Percentiles rank a stretch among this genome's conserved stretches.
Evolutionary conservation across 1,140 invertebrate species (phyloP).

Genomic region (Heliothis subflexa): DNA sequence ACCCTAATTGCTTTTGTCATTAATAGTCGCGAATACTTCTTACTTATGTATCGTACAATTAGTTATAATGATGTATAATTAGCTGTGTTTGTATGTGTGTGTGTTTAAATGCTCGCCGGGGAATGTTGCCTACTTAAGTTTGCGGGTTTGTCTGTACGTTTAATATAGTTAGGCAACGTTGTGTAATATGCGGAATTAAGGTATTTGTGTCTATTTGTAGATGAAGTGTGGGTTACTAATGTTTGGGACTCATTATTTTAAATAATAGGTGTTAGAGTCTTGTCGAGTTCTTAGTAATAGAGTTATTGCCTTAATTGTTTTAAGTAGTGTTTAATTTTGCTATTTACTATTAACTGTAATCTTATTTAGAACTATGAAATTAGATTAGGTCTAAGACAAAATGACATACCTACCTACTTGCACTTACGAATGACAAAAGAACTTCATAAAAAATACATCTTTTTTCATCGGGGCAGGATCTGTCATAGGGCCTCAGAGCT

Average conservation of each 20-base stretch:
- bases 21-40: conserved; percentile 85
- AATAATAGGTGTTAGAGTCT: neutral
- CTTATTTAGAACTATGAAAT: too few relatives aligned
- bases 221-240: neutral
- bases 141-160: conserved; percentile 20
- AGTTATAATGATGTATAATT: conserved; percentile 85
- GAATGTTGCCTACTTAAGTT: conserved; percentile 32
- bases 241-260: neutral
- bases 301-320: neutral
- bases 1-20: conserved; percentile 85
- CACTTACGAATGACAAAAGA: too few relatives aligned
- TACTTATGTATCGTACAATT: conserved; percentile 83
- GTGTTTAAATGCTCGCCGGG: conserved; percentile 41
- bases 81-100: conserved; percentile 65
- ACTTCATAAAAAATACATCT: too few relatives aligned
- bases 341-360: too few relatives aligned
- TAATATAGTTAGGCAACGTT: conserved; percentile 3
- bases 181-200: conserved; percentile 31
- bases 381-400: too few relatives aligned
- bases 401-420: too few relatives aligned
- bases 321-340: too few relatives aligned
- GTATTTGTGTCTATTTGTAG: conserved; percentile 11
- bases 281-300: neutral
- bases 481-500: too few relatives aligned
- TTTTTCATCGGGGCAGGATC: too few relatives aligned